These are phyloP conservation scores for Linepithema humile DNA, from an alignment of 1,140 invertebrate species.

Conservation along the genomic window DNA sequence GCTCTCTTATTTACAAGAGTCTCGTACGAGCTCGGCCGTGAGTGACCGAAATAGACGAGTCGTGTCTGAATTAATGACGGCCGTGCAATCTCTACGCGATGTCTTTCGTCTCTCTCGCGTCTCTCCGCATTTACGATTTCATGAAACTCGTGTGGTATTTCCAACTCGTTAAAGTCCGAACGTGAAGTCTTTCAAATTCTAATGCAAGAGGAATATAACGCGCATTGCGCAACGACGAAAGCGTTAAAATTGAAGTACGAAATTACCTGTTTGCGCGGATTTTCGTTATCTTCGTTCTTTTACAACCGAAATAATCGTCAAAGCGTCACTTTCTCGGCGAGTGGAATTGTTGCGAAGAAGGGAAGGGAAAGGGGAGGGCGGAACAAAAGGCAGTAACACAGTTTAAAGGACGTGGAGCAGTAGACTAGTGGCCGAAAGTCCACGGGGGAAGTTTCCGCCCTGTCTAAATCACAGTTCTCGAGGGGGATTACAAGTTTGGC, in stretches of 20 bases:
- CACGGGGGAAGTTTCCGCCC: slow-evolving; percentile 73
- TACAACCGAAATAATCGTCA: background rate
- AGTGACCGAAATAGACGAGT: background rate
- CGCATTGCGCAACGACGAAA: background rate
- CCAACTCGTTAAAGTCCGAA: background rate
- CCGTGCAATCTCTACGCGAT: background rate
- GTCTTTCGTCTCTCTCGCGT: background rate
- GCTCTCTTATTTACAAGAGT: slow-evolving; percentile 31
- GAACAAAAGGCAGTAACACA: background rate
- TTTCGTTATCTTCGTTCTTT: background rate
- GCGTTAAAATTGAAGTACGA: background rate
- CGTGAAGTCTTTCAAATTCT: background rate
- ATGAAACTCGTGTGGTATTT: background rate
- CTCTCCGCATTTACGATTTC: background rate
- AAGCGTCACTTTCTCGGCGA: background rate
- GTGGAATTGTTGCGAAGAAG: background rate
- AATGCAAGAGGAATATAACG: background rate
- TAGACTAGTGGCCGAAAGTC: slow-evolving; percentile 65
- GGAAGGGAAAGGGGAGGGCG: too few relatives aligned
- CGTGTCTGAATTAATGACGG: slow-evolving; percentile 31
- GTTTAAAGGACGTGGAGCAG: slow-evolving; percentile 3
- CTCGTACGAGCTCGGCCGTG: background rate
- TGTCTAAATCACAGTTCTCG: slow-evolving; percentile 77
- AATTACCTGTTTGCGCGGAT: too few relatives aligned
- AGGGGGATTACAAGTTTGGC: slow-evolving; percentile 78